Percentiles rank a stretch among this genome's conserved stretches.
These are phyloP conservation scores for Tragopan temminckii DNA, from an alignment of 2,797 vertebrate species.

Conservation along the genomic window DNA sequence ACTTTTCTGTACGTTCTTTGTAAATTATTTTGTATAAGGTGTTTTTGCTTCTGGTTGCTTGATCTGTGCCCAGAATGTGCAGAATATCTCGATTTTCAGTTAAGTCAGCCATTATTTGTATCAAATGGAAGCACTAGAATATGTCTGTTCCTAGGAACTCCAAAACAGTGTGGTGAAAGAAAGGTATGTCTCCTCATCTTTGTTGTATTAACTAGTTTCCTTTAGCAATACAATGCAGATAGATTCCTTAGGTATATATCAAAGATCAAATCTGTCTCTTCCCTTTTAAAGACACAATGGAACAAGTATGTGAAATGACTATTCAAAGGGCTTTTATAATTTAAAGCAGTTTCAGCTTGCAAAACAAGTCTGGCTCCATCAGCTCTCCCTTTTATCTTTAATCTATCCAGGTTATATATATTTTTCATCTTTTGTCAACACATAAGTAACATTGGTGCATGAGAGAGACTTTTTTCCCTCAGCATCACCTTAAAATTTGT, in stretches of 20 bases:
- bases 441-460: neutral
- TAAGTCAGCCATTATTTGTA: fast-evolving
- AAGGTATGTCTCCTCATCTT: neutral
- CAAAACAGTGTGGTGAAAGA: fast-evolving
- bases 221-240: neutral
- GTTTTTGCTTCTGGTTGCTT: fast-evolving
- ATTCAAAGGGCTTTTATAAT: neutral
- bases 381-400: neutral
- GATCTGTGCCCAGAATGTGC: neutral
- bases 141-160: neutral
- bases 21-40: neutral
- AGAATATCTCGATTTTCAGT: neutral
- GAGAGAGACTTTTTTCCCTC: neutral
- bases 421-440: neutral
- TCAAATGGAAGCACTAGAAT: neutral
- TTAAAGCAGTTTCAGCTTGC: neutral
- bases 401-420: neutral
- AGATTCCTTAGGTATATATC: neutral
- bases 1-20: neutral
- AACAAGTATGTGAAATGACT: neutral
- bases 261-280: neutral
- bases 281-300: neutral
- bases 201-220: neutral
- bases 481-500: neutral
- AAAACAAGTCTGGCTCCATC: neutral